Conservation (phyloP, 2,888 invertebrate genomes). For the Coelopa pilipes region DNA sequence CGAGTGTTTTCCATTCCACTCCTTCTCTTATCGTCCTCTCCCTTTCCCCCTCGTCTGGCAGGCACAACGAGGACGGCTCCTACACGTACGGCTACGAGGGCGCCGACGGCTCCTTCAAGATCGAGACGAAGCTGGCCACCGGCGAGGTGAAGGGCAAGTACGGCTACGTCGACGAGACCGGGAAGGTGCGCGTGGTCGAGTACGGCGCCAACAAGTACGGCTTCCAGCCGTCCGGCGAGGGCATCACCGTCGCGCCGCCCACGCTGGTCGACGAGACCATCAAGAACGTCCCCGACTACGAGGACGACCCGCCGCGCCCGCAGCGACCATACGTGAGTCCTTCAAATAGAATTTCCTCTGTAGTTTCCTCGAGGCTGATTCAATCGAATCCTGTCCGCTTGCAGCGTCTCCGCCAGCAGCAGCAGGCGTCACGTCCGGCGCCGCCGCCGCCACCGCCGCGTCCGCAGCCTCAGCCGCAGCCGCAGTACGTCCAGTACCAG, state of each 20-base stretch:
- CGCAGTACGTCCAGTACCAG: slow-evolving; percentile 61
- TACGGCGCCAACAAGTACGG: slow-evolving; percentile 90
- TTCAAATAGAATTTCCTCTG: no score
- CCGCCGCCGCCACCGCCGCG: slow-evolving; percentile 48
- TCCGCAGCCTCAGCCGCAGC: slow-evolving; percentile 58
- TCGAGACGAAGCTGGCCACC: slow-evolving; percentile 83
- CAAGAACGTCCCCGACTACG: slow-evolving; percentile 66
- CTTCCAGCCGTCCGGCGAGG: slow-evolving; percentile 87
- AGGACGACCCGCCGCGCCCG: slow-evolving; percentile 60
- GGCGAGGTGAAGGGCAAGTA: slow-evolving; percentile 92
- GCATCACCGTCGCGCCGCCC: slow-evolving; percentile 80
- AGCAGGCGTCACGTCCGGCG: slow-evolving; percentile 51
- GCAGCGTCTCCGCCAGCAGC: slow-evolving; percentile 57
- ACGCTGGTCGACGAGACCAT: slow-evolving; percentile 70
- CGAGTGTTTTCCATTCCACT: not conserved
- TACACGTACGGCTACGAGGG: slow-evolving; percentile 92
- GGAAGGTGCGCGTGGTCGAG: slow-evolving; percentile 83
- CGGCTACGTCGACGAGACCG: slow-evolving; percentile 87
- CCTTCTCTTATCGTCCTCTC: not conserved
- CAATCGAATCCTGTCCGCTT: no score
- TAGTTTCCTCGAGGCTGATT: no score
- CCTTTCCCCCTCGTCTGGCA: slow-evolving; percentile 56
- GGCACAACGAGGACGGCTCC: slow-evolving; percentile 89
- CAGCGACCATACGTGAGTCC: slow-evolving; percentile 61
- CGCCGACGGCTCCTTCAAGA: slow-evolving; percentile 89